phyloP scores from a whole-genome alignment of 2,888 invertebrate genomes.

The Orthosia incerta region DNA sequence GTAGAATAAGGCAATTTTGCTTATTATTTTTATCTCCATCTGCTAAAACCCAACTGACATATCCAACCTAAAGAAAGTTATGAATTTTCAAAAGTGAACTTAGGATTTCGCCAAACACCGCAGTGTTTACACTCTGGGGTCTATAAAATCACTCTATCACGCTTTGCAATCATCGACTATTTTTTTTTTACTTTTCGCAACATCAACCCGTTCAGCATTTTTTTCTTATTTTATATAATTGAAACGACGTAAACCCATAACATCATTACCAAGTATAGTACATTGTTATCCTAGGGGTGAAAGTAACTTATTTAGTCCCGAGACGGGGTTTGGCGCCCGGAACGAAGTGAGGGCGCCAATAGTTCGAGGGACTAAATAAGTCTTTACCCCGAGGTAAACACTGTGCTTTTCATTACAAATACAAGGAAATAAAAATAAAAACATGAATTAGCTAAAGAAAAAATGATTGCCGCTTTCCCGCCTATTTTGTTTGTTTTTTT shows the following conservation, averaged over 20 bases:
- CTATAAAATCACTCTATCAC: not conserved
- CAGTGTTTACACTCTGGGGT: not conserved
- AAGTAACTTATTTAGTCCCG: too few relatives aligned
- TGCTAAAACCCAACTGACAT: not conserved
- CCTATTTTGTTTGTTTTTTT: too few relatives aligned
- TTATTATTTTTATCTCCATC: not conserved
- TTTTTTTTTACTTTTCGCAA: not conserved
- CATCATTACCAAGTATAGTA: too few relatives aligned
- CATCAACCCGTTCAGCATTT: not conserved
- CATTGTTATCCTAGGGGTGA: too few relatives aligned
- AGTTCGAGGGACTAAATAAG: too few relatives aligned
- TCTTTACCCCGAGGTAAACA: too few relatives aligned
- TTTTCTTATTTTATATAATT: not conserved
- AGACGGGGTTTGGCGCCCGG: too few relatives aligned
- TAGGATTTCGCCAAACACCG: not conserved
- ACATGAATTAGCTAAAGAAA: too few relatives aligned
- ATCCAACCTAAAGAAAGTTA: not conserved
- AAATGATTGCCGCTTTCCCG: too few relatives aligned
- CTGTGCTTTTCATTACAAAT: too few relatives aligned
- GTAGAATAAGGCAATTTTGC: not conserved
- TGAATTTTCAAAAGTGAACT: not conserved
- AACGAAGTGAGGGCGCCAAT: too few relatives aligned
- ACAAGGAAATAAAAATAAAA: too few relatives aligned
- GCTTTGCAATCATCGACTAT: not conserved
- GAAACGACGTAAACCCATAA: not conserved